Evolutionary conservation across 2,888 invertebrate genomes (phyloP).

Genomic region (Tuberolachnus salignus): DNA sequence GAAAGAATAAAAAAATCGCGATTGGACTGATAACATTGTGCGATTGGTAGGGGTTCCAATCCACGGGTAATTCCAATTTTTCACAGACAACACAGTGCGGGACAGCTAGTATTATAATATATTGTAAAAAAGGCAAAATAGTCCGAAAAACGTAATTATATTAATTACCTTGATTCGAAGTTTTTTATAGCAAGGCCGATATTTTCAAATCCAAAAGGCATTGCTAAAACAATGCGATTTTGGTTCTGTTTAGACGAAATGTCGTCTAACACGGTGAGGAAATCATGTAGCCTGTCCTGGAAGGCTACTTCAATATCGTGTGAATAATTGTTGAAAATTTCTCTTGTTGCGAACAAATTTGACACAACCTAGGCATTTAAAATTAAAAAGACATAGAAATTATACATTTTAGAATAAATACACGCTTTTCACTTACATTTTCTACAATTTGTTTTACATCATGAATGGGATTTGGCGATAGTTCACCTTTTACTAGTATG

Average conservation of each 20-base stretch:
- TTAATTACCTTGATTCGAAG: slow-evolving; percentile 38
- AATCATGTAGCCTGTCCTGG: slow-evolving; percentile 21
- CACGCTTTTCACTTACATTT: slow-evolving; percentile 63
- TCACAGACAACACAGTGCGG: too few species aligned
- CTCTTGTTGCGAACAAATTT: slow-evolving; percentile 10
- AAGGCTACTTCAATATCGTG: slow-evolving; percentile 16
- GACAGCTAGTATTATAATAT: background rate
- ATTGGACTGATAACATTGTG: too few species aligned
- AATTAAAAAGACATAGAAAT: background rate
- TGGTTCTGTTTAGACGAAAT: background rate
- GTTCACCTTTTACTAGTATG: slow-evolving; percentile 73
- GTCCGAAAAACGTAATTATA: background rate
- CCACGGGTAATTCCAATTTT: background rate
- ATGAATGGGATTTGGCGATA: slow-evolving; percentile 74
- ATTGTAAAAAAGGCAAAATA: background rate
- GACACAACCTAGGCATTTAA: background rate
- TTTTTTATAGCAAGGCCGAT: slow-evolving; percentile 24
- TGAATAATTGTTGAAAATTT: slow-evolving; percentile 15
- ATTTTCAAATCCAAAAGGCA: slow-evolving; percentile 27
- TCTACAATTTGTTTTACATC: slow-evolving; percentile 74
- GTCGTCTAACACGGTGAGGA: slow-evolving; percentile 6
- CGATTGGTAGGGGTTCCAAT: too few species aligned
- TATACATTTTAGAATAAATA: background rate
- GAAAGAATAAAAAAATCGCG: too few species aligned
- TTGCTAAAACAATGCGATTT: background rate